phyloP scores from a whole-genome alignment of 2,797 vertebrate genomes.

The Brotula barbata region DNA sequence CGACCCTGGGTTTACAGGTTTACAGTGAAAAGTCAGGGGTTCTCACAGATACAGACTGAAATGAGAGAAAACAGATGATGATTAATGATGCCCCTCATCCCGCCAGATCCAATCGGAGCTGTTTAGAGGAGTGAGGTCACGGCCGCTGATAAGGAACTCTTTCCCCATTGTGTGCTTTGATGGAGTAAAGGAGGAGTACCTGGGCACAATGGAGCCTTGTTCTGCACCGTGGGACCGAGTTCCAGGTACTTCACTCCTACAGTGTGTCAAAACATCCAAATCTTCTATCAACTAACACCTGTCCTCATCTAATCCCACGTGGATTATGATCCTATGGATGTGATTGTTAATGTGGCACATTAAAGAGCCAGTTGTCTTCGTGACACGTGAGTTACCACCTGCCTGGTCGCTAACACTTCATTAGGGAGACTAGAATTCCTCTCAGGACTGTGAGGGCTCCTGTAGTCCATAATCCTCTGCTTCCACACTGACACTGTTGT shows the following conservation, averaged over 20 bases:
- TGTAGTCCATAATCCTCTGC: too few species aligned
- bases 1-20: too few species aligned
- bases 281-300: neutral
- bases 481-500: too few species aligned
- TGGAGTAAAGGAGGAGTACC: constrained; percentile 64
- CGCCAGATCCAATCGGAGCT: constrained; percentile 34
- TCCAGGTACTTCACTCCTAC: constrained; percentile 63
- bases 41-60: neutral
- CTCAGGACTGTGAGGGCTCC: too few species aligned
- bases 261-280: constrained; percentile 16
- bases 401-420: too few species aligned
- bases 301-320: neutral
- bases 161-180: constrained; percentile 33
- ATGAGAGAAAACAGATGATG: too few species aligned
- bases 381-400: too few species aligned
- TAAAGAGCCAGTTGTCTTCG: too few species aligned
- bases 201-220: constrained; percentile 58
- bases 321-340: neutral
- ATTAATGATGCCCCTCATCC: too few species aligned
- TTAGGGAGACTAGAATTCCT: too few species aligned
- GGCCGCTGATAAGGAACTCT: constrained; percentile 38
- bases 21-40: neutral
- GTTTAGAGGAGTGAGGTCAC: constrained; percentile 15
- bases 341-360: neutral
- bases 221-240: constrained; percentile 41